phyloP scores from a whole-genome alignment of 2,113 vertebrate species.

The Gyps fulvus region DNA sequence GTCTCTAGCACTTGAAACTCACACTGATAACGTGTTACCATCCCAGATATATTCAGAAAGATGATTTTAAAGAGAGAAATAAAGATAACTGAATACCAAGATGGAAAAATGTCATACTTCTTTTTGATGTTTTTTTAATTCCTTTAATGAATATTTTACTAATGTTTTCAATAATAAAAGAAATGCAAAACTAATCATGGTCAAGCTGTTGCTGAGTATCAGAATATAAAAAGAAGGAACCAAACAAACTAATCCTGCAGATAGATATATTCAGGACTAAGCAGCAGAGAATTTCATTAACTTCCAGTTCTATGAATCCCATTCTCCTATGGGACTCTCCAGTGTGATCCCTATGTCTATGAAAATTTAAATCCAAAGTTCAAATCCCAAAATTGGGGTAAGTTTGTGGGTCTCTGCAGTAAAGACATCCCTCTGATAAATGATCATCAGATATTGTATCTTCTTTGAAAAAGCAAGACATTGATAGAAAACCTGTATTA shows the following conservation, averaged over 20 bases:
- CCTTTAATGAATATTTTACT: constrained; percentile 29
- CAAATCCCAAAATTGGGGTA: not conserved
- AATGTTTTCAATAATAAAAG: not conserved
- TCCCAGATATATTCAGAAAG: not conserved
- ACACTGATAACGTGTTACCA: not conserved
- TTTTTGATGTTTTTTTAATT: not conserved
- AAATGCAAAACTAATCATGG: not conserved
- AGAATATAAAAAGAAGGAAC: not conserved
- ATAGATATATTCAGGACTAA: not conserved
- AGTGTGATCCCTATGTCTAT: not conserved
- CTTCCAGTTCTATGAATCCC: not conserved
- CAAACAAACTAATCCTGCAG: not conserved
- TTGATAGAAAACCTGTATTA: not conserved
- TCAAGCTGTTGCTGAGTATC: not conserved
- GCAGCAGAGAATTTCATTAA: not conserved
- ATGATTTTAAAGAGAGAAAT: not conserved
- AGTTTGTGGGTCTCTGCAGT: not conserved
- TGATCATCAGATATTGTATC: not conserved
- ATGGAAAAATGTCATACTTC: not conserved
- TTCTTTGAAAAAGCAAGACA: not conserved
- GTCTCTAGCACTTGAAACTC: not conserved
- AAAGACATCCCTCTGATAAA: not conserved
- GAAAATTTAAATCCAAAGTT: not conserved
- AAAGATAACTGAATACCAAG: not conserved
- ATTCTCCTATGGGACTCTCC: not conserved